phyloP scores from a whole-genome alignment of 2,113 vertebrate species.

The Calyptomena viridis region DNA sequence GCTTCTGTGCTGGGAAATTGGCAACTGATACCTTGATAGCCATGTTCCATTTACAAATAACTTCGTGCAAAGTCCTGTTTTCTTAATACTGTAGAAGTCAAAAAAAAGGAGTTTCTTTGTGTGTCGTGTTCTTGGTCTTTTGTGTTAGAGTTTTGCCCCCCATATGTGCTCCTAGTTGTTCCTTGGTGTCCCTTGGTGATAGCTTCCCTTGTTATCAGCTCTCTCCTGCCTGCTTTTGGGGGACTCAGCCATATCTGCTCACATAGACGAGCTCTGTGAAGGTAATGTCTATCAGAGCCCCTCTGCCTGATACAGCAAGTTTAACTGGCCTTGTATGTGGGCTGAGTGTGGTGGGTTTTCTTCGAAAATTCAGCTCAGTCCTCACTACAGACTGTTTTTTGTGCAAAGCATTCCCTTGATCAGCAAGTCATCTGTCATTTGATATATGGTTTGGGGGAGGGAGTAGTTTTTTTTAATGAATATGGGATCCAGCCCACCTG shows the following conservation, averaged over 20 bases:
- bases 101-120: neutral
- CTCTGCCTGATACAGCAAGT: neutral
- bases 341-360: neutral
- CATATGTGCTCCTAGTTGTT: neutral
- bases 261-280: neutral
- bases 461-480: neutral
- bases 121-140: neutral
- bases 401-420: neutral
- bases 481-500: neutral
- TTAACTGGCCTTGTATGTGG: neutral
- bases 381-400: neutral
- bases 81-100: neutral
- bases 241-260: neutral
- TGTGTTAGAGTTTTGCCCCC: neutral
- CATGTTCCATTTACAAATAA: neutral
- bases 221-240: neutral
- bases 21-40: neutral
- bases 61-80: neutral
- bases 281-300: neutral
- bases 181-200: neutral
- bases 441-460: neutral
- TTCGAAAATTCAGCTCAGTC: neutral
- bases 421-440: neutral
- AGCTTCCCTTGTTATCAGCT: neutral
- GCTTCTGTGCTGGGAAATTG: neutral